Percentiles rank a stretch among this genome's conserved stretches.
phyloP scores from a whole-genome alignment of 2,113 vertebrate species.

The Carlito syrichta region DNA sequence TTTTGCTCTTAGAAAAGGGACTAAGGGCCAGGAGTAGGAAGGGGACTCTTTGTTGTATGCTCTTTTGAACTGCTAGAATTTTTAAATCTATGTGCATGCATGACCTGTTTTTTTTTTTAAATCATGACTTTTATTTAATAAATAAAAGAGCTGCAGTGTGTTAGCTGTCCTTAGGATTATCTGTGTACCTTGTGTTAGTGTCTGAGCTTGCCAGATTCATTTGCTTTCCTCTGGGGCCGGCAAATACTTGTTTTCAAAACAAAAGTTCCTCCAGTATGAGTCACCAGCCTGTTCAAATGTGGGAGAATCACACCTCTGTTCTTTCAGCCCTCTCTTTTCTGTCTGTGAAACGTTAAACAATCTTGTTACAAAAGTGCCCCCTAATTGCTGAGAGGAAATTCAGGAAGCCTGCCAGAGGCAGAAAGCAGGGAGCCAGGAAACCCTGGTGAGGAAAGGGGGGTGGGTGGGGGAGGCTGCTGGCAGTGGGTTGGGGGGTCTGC shows the following conservation, averaged over 20 bases:
- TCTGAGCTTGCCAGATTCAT: slow-evolving; percentile 9
- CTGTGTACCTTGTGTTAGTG: neutral
- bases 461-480: neutral
- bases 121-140: neutral
- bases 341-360: neutral
- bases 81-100: neutral
- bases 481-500: neutral
- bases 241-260: slow-evolving; percentile 54
- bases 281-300: neutral
- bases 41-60: neutral
- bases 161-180: neutral
- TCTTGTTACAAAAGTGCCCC: neutral
- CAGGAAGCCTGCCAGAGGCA: neutral
- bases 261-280: slow-evolving; percentile 17
- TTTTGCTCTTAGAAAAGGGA: slow-evolving; percentile 1
- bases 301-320: neutral
- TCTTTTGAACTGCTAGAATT: neutral
- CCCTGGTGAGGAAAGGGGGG: neutral
- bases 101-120: neutral
- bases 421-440: neutral
- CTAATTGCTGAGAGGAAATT: neutral
- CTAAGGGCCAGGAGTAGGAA: neutral
- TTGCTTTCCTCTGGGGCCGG: neutral
- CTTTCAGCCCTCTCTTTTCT: neutral
- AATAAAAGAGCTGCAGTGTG: neutral